Evolutionary conservation across 2,797 vertebrate genomes (phyloP), one percentile per base, ranked within the genome.

Genomic region (Spinibarbus caldwelli): DNA sequence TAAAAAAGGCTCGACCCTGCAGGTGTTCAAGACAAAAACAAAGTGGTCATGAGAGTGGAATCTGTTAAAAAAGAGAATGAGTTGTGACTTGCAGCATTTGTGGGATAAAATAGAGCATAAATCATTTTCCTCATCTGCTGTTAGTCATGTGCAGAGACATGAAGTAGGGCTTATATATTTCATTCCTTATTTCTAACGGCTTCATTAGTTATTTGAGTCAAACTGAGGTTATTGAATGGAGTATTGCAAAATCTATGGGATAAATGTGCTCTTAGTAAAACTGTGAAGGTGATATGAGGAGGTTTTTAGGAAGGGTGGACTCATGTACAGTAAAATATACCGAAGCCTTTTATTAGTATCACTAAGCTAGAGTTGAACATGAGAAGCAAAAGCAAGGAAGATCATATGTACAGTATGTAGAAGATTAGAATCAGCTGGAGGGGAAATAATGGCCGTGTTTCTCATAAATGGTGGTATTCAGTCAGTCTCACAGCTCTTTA

Each of bases 161-260:
- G 52, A 73, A 57, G 31, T 68, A 34, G 9, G 54, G 54, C 23
- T 9, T 57, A 57, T 57, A 64, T 31, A 66, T 34, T 52, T 52
- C 2, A 7, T 6, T 52, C 5, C 0, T 19, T 19, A 52, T 52
- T 17, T 4, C 29, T 17, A 29, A 31, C 6, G 1, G 29, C n/a
- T 31, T 14, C 26, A 31, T 29, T 29, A 29, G 17, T 54, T 59
- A 23, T 47, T 62, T 36, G 19, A 19, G 26, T 52, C 80, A 64
- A 8, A 68, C 52, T 82, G 62, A 57, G 29, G 34, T 66, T 64
- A 9, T 41, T 64, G 52, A 80, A 80, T 52, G 41, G 67, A 85
- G 12, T 29, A 64, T 49, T 14, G 68, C 6, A 6, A 17, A 79
- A 66, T 73, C 9, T 31, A 62, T 19, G 4, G 2, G 11, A 76